Evolutionary conservation across 2,888 invertebrate genomes (phyloP).

Genomic region (Eristalis tenax): DNA sequence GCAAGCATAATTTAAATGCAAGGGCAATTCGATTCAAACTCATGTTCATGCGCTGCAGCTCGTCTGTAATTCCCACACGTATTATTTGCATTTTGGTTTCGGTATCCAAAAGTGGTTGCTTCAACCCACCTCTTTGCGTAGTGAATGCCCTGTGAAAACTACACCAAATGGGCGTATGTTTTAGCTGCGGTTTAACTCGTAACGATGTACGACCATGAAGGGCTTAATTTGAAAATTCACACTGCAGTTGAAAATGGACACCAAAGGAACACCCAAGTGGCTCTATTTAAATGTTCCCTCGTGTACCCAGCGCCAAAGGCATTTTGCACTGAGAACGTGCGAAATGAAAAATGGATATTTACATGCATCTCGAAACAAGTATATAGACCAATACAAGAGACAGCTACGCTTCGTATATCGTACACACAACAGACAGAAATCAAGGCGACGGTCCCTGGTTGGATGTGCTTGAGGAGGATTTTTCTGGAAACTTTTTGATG

Average conservation of each 20-base stretch:
- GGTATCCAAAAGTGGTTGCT: background rate
- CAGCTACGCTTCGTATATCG: background rate
- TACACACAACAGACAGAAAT: background rate
- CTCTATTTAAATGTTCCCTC: background rate
- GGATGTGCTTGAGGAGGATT: background rate
- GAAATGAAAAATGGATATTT: background rate
- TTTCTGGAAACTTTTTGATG: background rate
- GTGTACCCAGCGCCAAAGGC: background rate
- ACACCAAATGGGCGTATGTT: background rate
- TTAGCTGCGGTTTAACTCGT: background rate
- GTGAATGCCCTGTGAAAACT: background rate
- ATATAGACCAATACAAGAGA: background rate
- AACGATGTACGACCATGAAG: background rate
- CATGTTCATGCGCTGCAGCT: background rate
- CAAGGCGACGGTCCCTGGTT: background rate
- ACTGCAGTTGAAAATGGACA: background rate
- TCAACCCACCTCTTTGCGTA: background rate
- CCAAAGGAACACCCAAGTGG: background rate
- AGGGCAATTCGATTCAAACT: background rate
- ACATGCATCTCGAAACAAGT: background rate
- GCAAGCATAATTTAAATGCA: no score
- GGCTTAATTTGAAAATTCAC: background rate
- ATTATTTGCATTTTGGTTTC: background rate
- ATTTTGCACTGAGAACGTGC: background rate
- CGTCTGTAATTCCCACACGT: background rate